Evolutionary conservation across 2,113 vertebrate genomes (phyloP).

Genomic region (Struthidea cinerea): DNA sequence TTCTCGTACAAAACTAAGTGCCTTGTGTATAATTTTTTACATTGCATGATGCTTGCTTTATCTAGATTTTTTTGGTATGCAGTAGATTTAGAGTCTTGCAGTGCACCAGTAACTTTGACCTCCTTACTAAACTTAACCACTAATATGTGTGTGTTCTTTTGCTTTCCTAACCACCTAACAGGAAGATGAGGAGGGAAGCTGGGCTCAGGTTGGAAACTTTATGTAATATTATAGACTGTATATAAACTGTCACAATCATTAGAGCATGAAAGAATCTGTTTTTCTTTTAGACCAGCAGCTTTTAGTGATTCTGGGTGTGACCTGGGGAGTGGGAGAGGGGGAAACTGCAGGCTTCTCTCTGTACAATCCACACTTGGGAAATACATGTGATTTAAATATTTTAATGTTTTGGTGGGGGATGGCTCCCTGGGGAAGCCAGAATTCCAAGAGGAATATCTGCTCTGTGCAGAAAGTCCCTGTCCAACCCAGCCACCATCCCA

Average conservation of each 20-base stretch:
- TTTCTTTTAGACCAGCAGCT: neutral
- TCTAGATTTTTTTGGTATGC: neutral
- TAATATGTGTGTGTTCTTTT: conserved; percentile 78
- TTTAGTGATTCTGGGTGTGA: neutral
- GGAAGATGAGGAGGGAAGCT: conserved; percentile 99
- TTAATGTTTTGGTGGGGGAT: neutral
- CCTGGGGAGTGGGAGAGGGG: neutral
- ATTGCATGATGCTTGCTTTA: conserved; percentile 56
- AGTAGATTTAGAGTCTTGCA: neutral
- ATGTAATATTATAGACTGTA: conserved; percentile 55
- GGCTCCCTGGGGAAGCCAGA: neutral
- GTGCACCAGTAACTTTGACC: neutral
- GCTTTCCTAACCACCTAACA: conserved; percentile 92
- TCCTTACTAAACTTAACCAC: conserved; percentile 48
- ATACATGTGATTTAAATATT: neutral
- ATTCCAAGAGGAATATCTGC: neutral
- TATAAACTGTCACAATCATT: conserved; percentile 19
- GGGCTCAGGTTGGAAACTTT: conserved; percentile 95
- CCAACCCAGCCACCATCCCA: neutral
- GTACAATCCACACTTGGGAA: neutral
- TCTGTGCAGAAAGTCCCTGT: neutral
- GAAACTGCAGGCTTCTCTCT: neutral
- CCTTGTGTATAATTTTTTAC: neutral
- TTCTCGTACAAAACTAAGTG: neutral
- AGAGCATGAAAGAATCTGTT: neutral